Evolutionary conservation across 2,113 vertebrate genomes (phyloP).

Genomic region (Megaceryle maxima): DNA sequence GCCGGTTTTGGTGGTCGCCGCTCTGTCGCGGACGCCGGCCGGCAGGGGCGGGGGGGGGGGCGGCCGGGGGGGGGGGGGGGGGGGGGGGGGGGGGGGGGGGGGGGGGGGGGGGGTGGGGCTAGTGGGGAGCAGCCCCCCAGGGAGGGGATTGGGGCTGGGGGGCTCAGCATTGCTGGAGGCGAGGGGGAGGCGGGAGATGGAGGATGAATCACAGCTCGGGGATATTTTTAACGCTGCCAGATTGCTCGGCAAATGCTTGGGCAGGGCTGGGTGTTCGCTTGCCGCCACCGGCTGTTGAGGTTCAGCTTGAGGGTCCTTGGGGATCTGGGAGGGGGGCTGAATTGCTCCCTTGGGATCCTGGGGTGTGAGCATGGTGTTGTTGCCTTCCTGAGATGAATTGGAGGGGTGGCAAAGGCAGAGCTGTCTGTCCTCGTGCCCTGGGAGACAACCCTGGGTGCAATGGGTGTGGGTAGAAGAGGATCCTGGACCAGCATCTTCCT

Average conservation of each 20-base stretch:
- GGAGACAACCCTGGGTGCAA: neutral
- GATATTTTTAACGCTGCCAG: constrained; percentile 15
- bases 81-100: too few relatives aligned
- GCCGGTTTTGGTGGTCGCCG: too few relatives aligned
- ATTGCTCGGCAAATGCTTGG: neutral
- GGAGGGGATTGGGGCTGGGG: neutral
- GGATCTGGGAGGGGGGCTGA: neutral
- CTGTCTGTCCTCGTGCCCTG: neutral
- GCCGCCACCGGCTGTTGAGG: neutral
- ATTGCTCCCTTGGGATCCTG: neutral
- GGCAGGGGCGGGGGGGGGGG: too few relatives aligned
- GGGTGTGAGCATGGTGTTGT: neutral
- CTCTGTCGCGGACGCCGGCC: too few relatives aligned
- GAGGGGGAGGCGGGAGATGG: neutral
- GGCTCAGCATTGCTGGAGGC: neutral
- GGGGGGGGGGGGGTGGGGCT: neutral
- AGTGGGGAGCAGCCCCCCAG: neutral
- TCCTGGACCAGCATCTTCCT: neutral
- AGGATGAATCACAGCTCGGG: constrained; percentile 8
- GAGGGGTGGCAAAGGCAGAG: neutral
- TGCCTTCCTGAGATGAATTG: neutral
- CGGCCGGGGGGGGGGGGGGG: too few relatives aligned
- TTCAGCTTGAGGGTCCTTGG: neutral
- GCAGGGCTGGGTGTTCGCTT: neutral
- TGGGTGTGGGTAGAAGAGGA: neutral